phyloP scores from a whole-genome alignment of 23 tunicate species.

The Phallusia fumigata region DNA sequence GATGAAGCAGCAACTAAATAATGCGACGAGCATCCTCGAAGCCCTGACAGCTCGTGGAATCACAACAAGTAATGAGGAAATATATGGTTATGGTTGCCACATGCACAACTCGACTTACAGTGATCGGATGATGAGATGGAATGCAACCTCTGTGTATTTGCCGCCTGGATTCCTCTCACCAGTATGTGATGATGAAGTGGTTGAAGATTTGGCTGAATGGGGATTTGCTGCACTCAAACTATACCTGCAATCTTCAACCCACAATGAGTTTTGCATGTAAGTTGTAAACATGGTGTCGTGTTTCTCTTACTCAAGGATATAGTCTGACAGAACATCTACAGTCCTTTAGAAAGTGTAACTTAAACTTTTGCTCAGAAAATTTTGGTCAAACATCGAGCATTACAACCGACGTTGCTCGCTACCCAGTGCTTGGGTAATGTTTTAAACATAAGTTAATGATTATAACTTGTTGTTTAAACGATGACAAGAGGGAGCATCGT shows the following conservation, averaged over 20 bases:
- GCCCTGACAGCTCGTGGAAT: background rate
- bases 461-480: no score
- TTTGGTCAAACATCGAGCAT: no score
- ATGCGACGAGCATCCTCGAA: background rate
- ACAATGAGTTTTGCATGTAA: background rate
- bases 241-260: background rate
- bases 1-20: background rate
- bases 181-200: background rate
- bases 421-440: no score
- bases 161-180: background rate
- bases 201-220: background rate
- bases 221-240: background rate
- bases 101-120: background rate
- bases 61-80: background rate
- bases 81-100: background rate
- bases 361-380: no score
- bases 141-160: background rate
- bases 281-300: background rate
- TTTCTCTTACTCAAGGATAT: no score
- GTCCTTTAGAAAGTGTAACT: no score
- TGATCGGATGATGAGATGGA: background rate
- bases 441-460: no score
- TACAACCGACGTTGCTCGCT: no score
- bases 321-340: no score
- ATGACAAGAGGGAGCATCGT: no score